Evolutionary conservation across 1,140 invertebrate species (phyloP), one percentile per base, ranked within the genome.

Genomic region (Panulirus ornatus): DNA sequence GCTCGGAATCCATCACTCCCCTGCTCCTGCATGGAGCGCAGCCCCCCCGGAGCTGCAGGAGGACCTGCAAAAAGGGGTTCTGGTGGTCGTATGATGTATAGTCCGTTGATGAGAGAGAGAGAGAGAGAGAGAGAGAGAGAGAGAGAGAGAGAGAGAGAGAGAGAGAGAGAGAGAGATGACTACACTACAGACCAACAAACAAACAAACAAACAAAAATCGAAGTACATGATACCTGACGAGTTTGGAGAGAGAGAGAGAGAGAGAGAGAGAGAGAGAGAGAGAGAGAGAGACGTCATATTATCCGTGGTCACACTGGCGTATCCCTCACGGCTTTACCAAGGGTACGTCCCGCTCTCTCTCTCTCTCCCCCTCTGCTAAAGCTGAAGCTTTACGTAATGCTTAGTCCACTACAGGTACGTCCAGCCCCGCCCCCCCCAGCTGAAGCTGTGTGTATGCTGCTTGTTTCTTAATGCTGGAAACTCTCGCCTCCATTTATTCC

Each of bases 181-280:
- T n/a, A n/a, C n/a, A n/a, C n/a, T n/a, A n/a, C n/a, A n/a, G n/a
- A n/a, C n/a, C n/a, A 22, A 22, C 6, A 22, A 22, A 70, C 22
- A 22, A 22, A 70, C 22, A 22, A 22, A 70, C 22, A 22, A 22
- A 70, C 22, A 70, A 22, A 70, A 30, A 22, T 22, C 5, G 22
- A 22, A 22, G 5, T 22, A 22, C 6, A 8, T 22, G 22, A 22
- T 27, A 30, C 11, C 9, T 30, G 66, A 70, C 1, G 36, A 22
- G 14, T 30, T 22, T 70, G 8, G 22, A 70, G 14, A 58, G 51
- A 70, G 14, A 70, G 63, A 70, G 63, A 70, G 63, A 70, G 63
- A 70, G 63, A 70, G 63, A 70, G 63, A 70, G 63, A 70, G 63
- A 70, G 63, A 70, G 63, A 70, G 63, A 70, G 63, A 70, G 63